These are phyloP conservation scores for Naso thynnoides DNA, from an alignment of 2,797 vertebrate genomes.

Conservation along the genomic window DNA sequence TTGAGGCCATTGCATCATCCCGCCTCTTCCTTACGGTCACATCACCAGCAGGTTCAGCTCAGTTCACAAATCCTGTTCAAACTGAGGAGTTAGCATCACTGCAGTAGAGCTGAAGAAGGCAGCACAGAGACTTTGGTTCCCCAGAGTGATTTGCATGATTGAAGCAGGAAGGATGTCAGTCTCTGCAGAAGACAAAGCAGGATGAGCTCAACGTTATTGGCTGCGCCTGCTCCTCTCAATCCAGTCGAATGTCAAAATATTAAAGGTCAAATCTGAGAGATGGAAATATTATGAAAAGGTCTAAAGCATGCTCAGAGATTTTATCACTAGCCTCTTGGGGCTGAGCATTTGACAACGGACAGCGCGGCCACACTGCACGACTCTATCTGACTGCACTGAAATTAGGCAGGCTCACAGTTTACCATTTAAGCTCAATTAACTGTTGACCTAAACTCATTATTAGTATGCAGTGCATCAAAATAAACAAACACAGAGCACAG, in stretches of 20 bases:
- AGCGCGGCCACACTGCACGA: not conserved
- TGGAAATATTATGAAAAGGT: constrained; percentile 80
- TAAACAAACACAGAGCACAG: constrained; percentile 12
- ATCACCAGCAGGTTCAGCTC: constrained; percentile 34
- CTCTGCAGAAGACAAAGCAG: constrained; percentile 54
- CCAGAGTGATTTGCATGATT: constrained; percentile 70
- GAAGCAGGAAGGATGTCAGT: constrained; percentile 52
- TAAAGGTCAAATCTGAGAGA: constrained; percentile 82
- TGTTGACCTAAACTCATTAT: constrained; percentile 24
- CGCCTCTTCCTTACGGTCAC: constrained; percentile 25
- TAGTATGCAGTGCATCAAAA: constrained; percentile 12
- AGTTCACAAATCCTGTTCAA: constrained; percentile 44
- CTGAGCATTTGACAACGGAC: constrained; percentile 49
- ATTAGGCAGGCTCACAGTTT: constrained; percentile 29
- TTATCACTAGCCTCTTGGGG: constrained; percentile 54
- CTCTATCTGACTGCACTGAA: constrained; percentile 2
- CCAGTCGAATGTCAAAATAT: constrained; percentile 79
- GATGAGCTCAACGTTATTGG: constrained; percentile 68
- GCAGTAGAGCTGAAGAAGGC: constrained; percentile 24
- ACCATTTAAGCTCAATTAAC: constrained; percentile 29
- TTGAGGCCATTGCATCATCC: not conserved
- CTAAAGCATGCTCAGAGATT: constrained; percentile 68
- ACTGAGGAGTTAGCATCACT: constrained; percentile 35
- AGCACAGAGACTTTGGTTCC: constrained; percentile 11
- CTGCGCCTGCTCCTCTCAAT: constrained; percentile 60